phyloP scores from a whole-genome alignment of 2,113 vertebrate genomes.

The Heloderma charlesbogerti region DNA sequence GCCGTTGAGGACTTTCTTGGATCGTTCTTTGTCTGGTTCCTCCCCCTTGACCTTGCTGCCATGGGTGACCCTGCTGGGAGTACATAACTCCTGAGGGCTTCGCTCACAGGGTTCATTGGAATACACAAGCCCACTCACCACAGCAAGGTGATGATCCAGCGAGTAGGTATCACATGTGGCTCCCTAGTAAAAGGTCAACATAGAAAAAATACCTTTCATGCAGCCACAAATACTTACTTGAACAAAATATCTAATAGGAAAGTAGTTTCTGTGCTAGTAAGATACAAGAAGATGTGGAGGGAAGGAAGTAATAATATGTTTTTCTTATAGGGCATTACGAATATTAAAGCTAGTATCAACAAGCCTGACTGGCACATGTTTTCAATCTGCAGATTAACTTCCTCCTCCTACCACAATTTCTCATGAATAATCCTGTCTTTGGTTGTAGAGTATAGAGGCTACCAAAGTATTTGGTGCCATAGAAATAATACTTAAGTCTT shows the following conservation, averaged over 20 bases:
- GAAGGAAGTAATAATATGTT: background rate
- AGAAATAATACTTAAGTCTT: background rate
- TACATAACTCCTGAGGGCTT: no score
- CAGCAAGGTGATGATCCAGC: no score
- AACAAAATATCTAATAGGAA: background rate
- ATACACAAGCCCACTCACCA: no score
- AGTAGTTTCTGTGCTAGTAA: background rate
- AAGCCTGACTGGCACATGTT: background rate
- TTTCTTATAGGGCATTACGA: background rate
- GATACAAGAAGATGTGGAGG: background rate
- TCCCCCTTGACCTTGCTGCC: no score
- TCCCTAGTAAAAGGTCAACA: no score
- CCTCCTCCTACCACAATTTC: no score
- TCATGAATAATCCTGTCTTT: background rate
- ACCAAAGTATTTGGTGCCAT: background rate
- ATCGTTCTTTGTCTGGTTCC: no score
- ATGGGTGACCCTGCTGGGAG: no score
- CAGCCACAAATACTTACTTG: background rate
- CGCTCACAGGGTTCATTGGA: no score
- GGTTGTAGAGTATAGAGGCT: background rate
- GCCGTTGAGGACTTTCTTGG: no score
- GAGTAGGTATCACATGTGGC: background rate
- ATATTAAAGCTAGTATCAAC: background rate
- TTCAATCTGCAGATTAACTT: background rate
- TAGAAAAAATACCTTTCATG: background rate